Base-by-base conservation (phyloP, 2,888 invertebrate species). In the Coelinius sp. region DNA sequence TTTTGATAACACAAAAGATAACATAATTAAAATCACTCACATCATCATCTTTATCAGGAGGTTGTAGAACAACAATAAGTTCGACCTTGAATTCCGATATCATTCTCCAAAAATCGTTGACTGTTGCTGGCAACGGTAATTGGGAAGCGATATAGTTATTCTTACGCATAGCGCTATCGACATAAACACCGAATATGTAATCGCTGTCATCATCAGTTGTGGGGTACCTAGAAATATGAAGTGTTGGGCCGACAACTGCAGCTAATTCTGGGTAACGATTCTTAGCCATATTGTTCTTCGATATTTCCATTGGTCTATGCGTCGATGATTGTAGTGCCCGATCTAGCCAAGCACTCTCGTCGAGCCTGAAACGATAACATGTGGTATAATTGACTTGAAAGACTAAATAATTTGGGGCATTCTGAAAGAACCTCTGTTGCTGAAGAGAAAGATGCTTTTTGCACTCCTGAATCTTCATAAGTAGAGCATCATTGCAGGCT, bases 61-160 rank as follows among this genome's bases (percentile, higher is more conserved):
- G 82, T 72, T 89, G 88, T 8, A 90, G 75, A 46, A 87, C 85
- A 1, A 90, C 78, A 27, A 90, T 84, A 0, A 88, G 80, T 56
- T 83, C 81, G n/a, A 86, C 80, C 66, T 87, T 82, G 35, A 85
- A 82, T 68, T 89, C 88, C 1, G 82, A 78, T 0, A 89, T 78
- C 81, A 89, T 80, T 75, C 89, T 83, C 89, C 90, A 90, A 74
- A 89, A 90, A 79, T 89, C 89, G 4, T 81, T 83, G 1, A 88
- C 68, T 1, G 89, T 90, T 14, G 84, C 80, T 0, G 86, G 86
- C 75, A 89, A 67, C 0, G 90, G 89, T 41, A 88, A 83, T 74
- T 89, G 89, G 0, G 89, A 88, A 0, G 88, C 88, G 6, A 90
- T 83, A 69, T 86, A 89, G 71, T 87, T 86, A 69, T 85, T 85